These are phyloP conservation scores for Macrophya alboannulata DNA, from an alignment of 2,888 invertebrate species.

Conservation along the genomic window DNA sequence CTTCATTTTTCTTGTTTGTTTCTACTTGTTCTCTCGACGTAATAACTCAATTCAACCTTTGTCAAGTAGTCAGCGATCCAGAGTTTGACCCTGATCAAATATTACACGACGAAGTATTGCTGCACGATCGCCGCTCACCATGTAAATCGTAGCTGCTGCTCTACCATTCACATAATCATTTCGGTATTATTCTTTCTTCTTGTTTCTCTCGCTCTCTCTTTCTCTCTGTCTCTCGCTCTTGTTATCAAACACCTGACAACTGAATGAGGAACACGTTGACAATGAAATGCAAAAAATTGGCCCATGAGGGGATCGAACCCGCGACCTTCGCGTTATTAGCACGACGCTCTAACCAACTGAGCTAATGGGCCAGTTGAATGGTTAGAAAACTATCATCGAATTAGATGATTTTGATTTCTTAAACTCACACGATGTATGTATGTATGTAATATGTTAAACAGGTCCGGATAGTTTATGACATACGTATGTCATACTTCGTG, in stretches of 20 bases:
- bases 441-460: too few species aligned
- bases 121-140: not conserved
- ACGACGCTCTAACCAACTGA: constrained; percentile 79
- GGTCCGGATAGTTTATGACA: too few species aligned
- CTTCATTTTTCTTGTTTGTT: not conserved
- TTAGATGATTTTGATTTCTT: not conserved
- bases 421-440: not conserved
- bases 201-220: not conserved
- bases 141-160: too few species aligned
- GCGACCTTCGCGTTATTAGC: constrained; percentile 79
- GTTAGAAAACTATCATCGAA: not conserved
- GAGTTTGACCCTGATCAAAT: constrained; percentile 35
- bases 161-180: not conserved
- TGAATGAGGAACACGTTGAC: not conserved
- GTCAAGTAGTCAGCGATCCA: constrained; percentile 4
- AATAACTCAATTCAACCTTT: constrained; percentile 22
- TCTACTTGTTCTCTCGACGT: not conserved
- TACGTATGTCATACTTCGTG: too few species aligned
- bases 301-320: constrained; percentile 79
- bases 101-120: not conserved
- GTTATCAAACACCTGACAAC: not conserved
- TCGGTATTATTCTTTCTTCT: not conserved
- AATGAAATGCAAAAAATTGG: constrained; percentile 67
- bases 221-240: not conserved
- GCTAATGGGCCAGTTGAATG: constrained; percentile 72